phyloP scores from a whole-genome alignment of 2,797 vertebrate genomes.

The Platyrinchus mystaceus region DNA sequence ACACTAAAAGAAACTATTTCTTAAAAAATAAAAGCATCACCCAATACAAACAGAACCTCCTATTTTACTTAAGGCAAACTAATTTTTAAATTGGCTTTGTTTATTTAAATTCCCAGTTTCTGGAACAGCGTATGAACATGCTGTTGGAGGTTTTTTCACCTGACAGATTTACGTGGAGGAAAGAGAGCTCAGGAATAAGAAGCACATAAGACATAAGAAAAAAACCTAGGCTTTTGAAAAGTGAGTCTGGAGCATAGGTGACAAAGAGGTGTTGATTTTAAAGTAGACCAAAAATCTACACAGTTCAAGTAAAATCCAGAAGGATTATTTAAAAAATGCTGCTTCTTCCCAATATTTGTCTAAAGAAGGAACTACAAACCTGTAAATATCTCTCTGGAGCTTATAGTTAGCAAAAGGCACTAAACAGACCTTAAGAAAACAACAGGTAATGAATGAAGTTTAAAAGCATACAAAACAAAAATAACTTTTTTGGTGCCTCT shows the following conservation, averaged over 20 bases:
- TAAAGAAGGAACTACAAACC: constrained; percentile 68
- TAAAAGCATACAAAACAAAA: constrained; percentile 64
- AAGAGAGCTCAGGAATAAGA: neutral
- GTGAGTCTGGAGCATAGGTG: neutral
- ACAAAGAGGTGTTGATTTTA: neutral
- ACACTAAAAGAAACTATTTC: constrained; percentile 33
- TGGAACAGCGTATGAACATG: neutral
- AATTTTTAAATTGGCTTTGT: constrained; percentile 9
- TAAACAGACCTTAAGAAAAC: constrained; percentile 72
- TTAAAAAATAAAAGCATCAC: constrained; percentile 35
- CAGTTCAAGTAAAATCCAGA: constrained; percentile 14
- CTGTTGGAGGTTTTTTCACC: neutral
- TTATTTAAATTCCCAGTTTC: constrained; percentile 26
- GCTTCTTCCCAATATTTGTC: constrained; percentile 48
- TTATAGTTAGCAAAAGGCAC: constrained; percentile 61
- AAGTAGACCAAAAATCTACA: constrained; percentile 2
- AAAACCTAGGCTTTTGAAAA: neutral
- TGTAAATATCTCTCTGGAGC: constrained; percentile 62
- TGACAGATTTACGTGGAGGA: neutral
- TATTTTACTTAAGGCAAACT: constrained; percentile 10
- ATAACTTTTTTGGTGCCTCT: constrained; percentile 62
- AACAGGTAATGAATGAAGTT: constrained; percentile 66
- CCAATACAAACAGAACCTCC: constrained; percentile 32
- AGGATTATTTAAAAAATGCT: constrained; percentile 52
- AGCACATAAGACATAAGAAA: neutral